Base-by-base conservation (phyloP, 1,140 invertebrate species). In the Zaprionus capensis region DNA sequence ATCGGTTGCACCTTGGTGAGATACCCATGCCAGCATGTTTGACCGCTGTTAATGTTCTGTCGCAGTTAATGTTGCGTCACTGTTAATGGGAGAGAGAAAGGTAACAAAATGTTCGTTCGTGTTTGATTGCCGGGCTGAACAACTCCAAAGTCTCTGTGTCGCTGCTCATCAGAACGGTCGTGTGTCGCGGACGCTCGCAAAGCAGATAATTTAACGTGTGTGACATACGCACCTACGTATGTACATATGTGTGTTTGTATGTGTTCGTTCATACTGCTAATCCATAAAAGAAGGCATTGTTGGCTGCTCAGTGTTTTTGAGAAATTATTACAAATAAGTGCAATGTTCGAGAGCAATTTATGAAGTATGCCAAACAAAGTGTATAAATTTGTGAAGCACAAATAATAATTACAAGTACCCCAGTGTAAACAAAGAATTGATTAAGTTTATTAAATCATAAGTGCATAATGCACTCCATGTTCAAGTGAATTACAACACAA, bases 181-280 rank as follows among this genome's bases (percentile, higher is more conserved):
- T 49, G 28, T 69, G 58, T 56, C 65, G 65, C 71, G 71, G 71
- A 70, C 49, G 65, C 51, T 57, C 26, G 67, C 28, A 9, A 57
- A 38, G 38, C 22, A 56, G 6, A 56, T 66, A 26, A 46, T 74
- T 69, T 34, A 74, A 49, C 51, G 57, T 51, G 55, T 59, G 31
- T 71, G 31, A 36, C 57, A 44, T 26, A 55, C 36, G 24, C 24
- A 66, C 46, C 46, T 46, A 46, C 28, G 14, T 36, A 56, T 26
- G 20, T 22, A 66, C 63, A 56, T 15, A 63, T 63, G 26, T 49
- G 28, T 63, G 61, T 64, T 22, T 66, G 22, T 57, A 20, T 57
- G 51, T 28, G 36, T 15, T 34, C 11, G 20, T n/a, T 31, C 22
- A 26, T 22, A 38, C 9, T 55, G 24, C 31, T 53, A 55, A 65